Evolutionary conservation across 2,113 vertebrate species (phyloP), one percentile per base, ranked within the genome.

Genomic region (Hippoglossus stenolepis): DNA sequence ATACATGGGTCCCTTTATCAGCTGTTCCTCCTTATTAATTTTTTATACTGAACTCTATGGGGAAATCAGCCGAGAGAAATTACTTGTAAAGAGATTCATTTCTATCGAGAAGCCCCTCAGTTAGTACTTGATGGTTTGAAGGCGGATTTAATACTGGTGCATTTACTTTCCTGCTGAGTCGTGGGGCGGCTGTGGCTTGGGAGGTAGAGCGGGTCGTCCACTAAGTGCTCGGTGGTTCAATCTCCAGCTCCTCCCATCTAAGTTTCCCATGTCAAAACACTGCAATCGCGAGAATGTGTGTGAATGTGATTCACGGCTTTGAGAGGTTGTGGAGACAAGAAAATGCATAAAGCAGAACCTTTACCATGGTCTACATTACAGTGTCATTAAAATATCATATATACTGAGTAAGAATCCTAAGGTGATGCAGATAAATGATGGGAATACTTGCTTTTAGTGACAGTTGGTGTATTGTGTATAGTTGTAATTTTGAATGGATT

Each of bases 41-140:
- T 91, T 79, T 86, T 87, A 83, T 87, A 90, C 87, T 88, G 80
- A 90, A 89, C 89, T 91, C 90, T 85, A 5, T 75, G 73, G 90
- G 89, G 91, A 93, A 93, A 92, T 91, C 90, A 90, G 86, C 78
- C 66, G 45, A 65, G 80, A 87, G 70, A 89, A 86, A 89, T 89
- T 67, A 87, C 83, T 89, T 90, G 88, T 89, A 90, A 89, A 84
- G 82, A 71, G 82, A 79, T 90, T 87, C 57, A 68, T 85, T 90
- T 85, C 75, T 78, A 84, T 83, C 70, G 18, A 13, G 43, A 82
- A 68, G 72, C 57, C 65, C 82, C 69, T 83, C 58, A 63, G 61
- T 83, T 77, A 68, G 75, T 49, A 58, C 74, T 80, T 75, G 77
- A 81, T 75, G 61, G 75, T 79, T 84, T 76, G 62, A 84, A 86